Base-by-base conservation (phyloP, 2,113 vertebrate genomes). In the Morphnarchus princeps region DNA sequence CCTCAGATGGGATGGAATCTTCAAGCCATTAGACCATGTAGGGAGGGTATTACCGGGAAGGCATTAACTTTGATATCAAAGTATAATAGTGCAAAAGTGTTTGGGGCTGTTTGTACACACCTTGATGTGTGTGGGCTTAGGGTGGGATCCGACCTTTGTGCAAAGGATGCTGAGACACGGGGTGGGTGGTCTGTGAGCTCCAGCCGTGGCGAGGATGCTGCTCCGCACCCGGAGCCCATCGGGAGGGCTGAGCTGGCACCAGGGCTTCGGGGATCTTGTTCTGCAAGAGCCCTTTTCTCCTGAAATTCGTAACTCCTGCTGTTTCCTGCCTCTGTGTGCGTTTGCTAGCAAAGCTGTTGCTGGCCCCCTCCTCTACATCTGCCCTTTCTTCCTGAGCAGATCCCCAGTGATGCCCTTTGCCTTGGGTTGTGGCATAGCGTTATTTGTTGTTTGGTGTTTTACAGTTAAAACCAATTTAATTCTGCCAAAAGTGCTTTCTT, bases 161-260 rank as follows among this genome's bases (percentile, higher is more conserved):
- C 43, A 13, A 2, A 42, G 43, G 63, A 2, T 69, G 50, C 87
- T 22, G 70, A 76, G 58, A 15, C 6, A 7, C 5, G 4, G 6
- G 25, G 43, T 1, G 31, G 17, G 20, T 16, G 34, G 38, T 22
- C 55, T 7, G 11, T 1, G 74, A 47, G 76, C 70, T 36, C 18
- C n/a, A 7, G 43, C 20, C 6, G 0, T 0, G 16, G 24, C 7
- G 24, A 16, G 38, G 50, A 18, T 5, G 3, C 47, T 49, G 84
- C 16, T 32, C 32, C 24, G 0, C 5, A 6, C 5, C 50, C 0
- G 0, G 4, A 11, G n/a, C 18, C 47, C 13, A 0, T 18, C 3
- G 9, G 49, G 62, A 50, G 17, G 29, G 61, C 86, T 54, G 58
- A 24, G 36, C 54, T 6, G 25, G 3, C 21, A 34, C 61, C 16